A percentile compares a stretch with the other conserved stretches of the same genome.
Conservation (phyloP, 2,797 vertebrate genomes). For the Lutjanus argentimaculatus region DNA sequence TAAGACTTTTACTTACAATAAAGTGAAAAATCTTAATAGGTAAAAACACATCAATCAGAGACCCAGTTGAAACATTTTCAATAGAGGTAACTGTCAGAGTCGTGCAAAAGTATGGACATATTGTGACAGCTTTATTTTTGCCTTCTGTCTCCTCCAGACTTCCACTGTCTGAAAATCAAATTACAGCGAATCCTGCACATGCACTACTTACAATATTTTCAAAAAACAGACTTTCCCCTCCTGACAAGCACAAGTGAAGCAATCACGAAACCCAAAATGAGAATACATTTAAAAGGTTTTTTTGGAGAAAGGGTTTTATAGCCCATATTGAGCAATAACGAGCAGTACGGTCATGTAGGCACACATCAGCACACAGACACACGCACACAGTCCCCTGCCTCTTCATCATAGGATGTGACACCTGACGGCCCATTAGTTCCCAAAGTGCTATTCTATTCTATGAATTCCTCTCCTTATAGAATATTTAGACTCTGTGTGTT, state of each 20-base stretch:
- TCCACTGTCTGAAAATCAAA: slow-evolving; percentile 53
- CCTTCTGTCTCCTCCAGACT: slow-evolving; percentile 21
- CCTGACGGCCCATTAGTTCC: slow-evolving; percentile 82
- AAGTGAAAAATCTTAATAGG: not conserved
- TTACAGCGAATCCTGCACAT: slow-evolving; percentile 44
- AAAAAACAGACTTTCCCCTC: slow-evolving; percentile 39
- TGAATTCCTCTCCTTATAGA: slow-evolving; percentile 81
- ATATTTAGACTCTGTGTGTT: slow-evolving; percentile 80
- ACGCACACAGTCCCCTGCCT: slow-evolving; percentile 52
- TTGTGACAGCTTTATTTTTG: slow-evolving; percentile 60
- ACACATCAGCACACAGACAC: slow-evolving; percentile 39
- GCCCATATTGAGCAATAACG: slow-evolving; percentile 71
- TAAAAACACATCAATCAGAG: slow-evolving; percentile 55
- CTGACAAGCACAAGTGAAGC: slow-evolving; percentile 48
- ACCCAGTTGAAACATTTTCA: slow-evolving; percentile 18
- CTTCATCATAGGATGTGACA: slow-evolving; percentile 80
- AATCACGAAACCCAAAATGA: slow-evolving; percentile 51
- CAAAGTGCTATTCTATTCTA: slow-evolving; percentile 78
- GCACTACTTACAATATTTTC: slow-evolving; percentile 41
- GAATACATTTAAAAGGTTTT: slow-evolving; percentile 62
- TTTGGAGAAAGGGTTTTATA: slow-evolving; percentile 62
- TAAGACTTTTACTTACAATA: not conserved
- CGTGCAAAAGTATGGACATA: slow-evolving; percentile 20
- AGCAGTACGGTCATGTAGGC: slow-evolving; percentile 50
- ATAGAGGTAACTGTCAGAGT: slow-evolving; percentile 18